Evolutionary conservation across 2,888 invertebrate species (phyloP), one percentile per base, ranked within the genome.

Genomic region (Artemia sp.): DNA sequence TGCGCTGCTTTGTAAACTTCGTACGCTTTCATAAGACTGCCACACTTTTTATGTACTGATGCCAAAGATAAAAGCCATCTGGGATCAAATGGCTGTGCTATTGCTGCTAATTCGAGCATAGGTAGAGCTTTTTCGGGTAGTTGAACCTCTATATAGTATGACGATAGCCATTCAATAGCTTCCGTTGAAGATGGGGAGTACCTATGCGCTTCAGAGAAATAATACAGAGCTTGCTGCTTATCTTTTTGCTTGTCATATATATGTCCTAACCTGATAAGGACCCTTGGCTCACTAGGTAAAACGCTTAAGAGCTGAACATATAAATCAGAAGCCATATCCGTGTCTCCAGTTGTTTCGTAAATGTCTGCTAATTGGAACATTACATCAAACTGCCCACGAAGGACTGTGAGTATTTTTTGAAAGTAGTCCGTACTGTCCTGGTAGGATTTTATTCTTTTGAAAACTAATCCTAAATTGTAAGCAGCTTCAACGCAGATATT

Each of bases 211-310:
- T 90, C 90, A 76, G 84, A 85, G 76, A 89, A 85, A 78, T 87
- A 89, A 75, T 89, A 88, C 79, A 88, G 88, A 0, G 92, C 91
- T 77, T 90, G 90, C 75, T 90, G 90, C 74, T 91, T 87, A 79
- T 98, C 97, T 3, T 92, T 93, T 75, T 90, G 86, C 71, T 85
- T 85, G 75, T 92, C 92, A 77, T 91, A 92, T 75, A 97, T 83
- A 75, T 90, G 86, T 0, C 94, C 97, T 70, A 96, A 83, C 76
- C 91, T 90, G 75, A 90, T 87, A 68, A 95, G 84, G 68, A 95
- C 86, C 64, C 88, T 87, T 0, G 93, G 89, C 79, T 98, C 98
- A 75, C 91, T 89, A 1, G 94, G 88, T 38, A 88, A 85, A 70
- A 91, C 82, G 52, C 90, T 88, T 72, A 91, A 80, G 6, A 92